Conservation (phyloP, 2,888 invertebrate species). For the Stenodema calcarata region DNA sequence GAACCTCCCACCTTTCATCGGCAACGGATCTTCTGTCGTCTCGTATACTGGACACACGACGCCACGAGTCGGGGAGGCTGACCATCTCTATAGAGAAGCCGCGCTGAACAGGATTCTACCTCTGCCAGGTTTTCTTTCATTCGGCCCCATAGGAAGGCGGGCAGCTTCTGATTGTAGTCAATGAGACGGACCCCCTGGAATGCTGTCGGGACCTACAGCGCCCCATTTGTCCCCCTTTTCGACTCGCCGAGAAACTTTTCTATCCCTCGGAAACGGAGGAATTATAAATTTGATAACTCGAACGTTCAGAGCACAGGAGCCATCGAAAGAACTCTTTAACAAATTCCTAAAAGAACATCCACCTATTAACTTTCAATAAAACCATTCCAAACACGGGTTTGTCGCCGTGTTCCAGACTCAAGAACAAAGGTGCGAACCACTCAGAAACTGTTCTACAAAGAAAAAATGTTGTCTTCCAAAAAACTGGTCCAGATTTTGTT, state of each 20-base stretch:
- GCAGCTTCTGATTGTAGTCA: constrained; percentile 28
- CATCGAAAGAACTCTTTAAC: background rate
- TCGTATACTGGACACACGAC: constrained; percentile 10
- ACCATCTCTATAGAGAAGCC: background rate
- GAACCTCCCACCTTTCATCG: background rate
- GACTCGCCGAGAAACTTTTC: background rate
- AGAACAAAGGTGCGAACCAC: background rate
- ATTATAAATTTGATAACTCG: background rate
- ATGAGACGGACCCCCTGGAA: constrained; percentile 43
- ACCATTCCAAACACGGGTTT: background rate
- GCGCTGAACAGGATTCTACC: background rate
- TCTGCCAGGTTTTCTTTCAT: background rate
- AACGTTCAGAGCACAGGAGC: background rate
- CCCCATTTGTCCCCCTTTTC: constrained; percentile 13
- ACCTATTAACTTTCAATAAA: constrained; percentile 18
- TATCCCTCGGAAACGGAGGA: background rate
- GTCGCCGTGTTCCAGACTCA: background rate
- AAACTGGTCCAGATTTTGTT: background rate
- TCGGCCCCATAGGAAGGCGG: background rate
- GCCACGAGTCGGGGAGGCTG: background rate
- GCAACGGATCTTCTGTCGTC: background rate
- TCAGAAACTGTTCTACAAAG: background rate
- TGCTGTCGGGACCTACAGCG: background rate
- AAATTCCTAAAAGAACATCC: background rate
- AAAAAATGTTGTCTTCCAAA: background rate